Conservation (phyloP, 1,140 invertebrate species). For the Araneus ventricosus region DNA sequence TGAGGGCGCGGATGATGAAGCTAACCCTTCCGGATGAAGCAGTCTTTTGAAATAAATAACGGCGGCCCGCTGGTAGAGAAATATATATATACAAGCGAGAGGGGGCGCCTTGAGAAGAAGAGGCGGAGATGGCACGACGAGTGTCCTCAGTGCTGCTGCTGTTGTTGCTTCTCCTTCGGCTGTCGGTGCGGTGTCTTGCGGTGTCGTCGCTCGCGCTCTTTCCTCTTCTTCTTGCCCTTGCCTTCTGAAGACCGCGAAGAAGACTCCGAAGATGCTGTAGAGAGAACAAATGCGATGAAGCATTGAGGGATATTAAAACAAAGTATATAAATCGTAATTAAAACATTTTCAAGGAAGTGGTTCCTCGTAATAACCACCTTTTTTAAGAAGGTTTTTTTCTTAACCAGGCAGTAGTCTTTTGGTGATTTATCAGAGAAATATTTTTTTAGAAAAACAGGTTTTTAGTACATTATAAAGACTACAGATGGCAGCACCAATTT, state of each 20-base stretch:
- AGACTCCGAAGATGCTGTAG: not conserved
- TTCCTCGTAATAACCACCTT: too few relatives aligned
- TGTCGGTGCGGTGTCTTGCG: conserved; percentile 50
- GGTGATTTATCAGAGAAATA: too few relatives aligned
- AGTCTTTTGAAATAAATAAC: conserved; percentile 12
- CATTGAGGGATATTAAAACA: not conserved
- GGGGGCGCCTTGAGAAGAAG: too few relatives aligned
- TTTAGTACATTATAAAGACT: too few relatives aligned
- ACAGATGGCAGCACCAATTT: too few relatives aligned
- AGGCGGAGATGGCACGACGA: too few relatives aligned
- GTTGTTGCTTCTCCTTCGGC: conserved; percentile 56
- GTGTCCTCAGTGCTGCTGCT: not conserved
- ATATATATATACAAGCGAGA: not conserved
- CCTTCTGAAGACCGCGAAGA: conserved; percentile 48
- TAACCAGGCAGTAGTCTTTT: too few relatives aligned
- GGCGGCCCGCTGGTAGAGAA: not conserved
- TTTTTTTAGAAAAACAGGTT: too few relatives aligned
- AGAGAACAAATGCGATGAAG: not conserved
- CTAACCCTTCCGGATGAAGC: not conserved
- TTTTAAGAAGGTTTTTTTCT: too few relatives aligned
- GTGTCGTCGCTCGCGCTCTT: conserved; percentile 62
- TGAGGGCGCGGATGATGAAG: too few relatives aligned
- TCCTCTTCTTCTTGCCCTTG: conserved; percentile 51
- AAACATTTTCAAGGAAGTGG: too few relatives aligned
- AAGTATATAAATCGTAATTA: too few relatives aligned